Evolutionary conservation across 23 tunicate genomes (phyloP).

Genomic region (Aplidium turbinatum): DNA sequence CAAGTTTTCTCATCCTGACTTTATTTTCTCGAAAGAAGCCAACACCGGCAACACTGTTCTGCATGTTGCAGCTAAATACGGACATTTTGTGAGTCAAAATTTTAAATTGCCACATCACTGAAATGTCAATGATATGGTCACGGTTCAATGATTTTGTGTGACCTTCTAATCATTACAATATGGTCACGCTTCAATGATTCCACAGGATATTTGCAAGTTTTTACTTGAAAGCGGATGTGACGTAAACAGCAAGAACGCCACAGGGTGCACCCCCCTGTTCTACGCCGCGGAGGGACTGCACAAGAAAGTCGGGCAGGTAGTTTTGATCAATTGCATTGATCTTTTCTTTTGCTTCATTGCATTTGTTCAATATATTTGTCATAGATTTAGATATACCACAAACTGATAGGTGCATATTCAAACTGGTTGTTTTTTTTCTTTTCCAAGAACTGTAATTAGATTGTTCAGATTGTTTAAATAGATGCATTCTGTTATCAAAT

Average conservation of each 20-base stretch:
- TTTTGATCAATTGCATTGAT: not conserved
- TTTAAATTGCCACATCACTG: too few species aligned
- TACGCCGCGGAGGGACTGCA: constrained; percentile 78
- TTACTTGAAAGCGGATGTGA: constrained; percentile 63
- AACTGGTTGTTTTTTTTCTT: too few species aligned
- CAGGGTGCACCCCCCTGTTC: constrained; percentile 84
- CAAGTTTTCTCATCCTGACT: constrained; percentile 66
- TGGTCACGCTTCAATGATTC: not conserved
- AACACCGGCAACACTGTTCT: constrained; percentile 74
- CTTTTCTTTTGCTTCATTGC: not conserved
- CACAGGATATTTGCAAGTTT: constrained; percentile 68
- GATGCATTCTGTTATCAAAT: too few species aligned
- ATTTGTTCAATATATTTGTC: too few species aligned
- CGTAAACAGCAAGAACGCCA: constrained; percentile 54
- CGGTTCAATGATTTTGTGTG: too few species aligned
- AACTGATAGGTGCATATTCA: too few species aligned
- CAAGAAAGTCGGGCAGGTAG: constrained; percentile 67
- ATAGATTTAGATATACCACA: too few species aligned
- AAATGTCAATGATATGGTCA: too few species aligned
- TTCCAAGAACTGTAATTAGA: too few species aligned
- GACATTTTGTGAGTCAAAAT: constrained; percentile 73
- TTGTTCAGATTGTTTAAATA: too few species aligned
- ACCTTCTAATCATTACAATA: too few species aligned
- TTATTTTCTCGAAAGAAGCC: constrained; percentile 51
- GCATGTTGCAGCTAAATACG: constrained; percentile 78